Base-by-base conservation (phyloP, 2,888 invertebrate genomes). In the Steromphala cineraria region DNA sequence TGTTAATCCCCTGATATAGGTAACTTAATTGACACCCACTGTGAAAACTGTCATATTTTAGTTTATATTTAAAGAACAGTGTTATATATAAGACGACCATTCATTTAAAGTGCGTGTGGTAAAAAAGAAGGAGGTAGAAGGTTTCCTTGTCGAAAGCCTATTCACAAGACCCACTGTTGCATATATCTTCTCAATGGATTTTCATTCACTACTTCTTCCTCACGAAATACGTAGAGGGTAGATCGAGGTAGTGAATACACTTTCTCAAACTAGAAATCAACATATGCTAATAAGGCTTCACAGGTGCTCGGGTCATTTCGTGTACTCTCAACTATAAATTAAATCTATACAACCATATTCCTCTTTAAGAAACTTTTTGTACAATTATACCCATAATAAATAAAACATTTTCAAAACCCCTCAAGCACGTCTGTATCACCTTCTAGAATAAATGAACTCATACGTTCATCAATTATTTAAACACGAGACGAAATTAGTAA, bases 251-350 rank as follows among this genome's bases (percentile, higher is more conserved):
- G 71, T 36, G 71, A 36, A 40, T 71, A 71, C 36, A 40, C 71
- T 31, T 36, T 19, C 56, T 7, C n/a, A 56, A 46, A 21, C 24
- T 56, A 56, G 21, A 56, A 56, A 56, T 56, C 19, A 56, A 56
- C 56, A 71, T 71, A 71, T 71, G 71, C 19, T 71, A 71, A 71
- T 71, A 24, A 46, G 56, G 19, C 24, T 19, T 71, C 71, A 71
- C 71, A 71, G 71, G 71, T 71, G 71, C 19, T 19, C 24, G 19
- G 56, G 56, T 56, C 24, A 56, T n/a, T 56, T 19, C 56, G 56
- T 56, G 7, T 56, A 56, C 19, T n/a, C 19, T 56, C 4, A 56
- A 56, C 24, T 21, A 21, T 21, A 21, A 56, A 56, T 56, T n/a
- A 56, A 56, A 56, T 56, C 21, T 19, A n/a, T 56, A 56, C 19